phyloP scores from a whole-genome alignment of 53 echinoderm and acorn worm species.

The Temnopleurus reevesii region DNA sequence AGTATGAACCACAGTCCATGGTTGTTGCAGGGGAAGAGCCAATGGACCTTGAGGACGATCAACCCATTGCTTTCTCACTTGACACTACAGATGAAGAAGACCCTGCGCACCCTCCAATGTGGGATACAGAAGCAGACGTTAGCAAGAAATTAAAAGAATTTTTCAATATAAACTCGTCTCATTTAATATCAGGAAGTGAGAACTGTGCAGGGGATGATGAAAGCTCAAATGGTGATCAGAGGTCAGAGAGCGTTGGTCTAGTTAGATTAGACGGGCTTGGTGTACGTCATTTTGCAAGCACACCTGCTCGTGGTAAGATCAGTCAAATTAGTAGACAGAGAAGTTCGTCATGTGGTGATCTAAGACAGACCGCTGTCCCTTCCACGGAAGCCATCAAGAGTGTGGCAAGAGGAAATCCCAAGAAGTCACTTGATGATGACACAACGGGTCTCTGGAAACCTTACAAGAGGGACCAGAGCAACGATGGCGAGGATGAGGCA shows the following conservation, averaged over 20 bases:
- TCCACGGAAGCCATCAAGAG: background rate
- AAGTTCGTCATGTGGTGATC: too few relatives aligned
- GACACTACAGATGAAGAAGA: constrained; percentile 8
- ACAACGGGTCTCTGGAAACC: too few relatives aligned
- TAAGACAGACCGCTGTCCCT: background rate
- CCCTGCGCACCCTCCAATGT: constrained; percentile 37
- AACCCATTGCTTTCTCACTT: constrained; percentile 34
- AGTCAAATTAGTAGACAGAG: too few relatives aligned
- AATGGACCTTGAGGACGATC: constrained; percentile 33
- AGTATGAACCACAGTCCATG: background rate
- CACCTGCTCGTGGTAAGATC: background rate
- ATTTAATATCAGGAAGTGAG: background rate
- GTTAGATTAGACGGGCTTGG: background rate
- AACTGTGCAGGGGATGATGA: background rate
- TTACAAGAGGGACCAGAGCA: too few relatives aligned
- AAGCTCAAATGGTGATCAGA: background rate
- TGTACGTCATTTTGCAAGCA: background rate
- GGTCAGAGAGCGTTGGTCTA: background rate
- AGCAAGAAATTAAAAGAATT: background rate
- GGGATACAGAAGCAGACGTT: background rate
- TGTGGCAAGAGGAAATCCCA: background rate
- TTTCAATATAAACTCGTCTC: background rate
- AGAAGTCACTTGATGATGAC: too few relatives aligned
- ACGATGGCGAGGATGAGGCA: background rate
- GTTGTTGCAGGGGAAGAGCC: background rate